Base-by-base conservation (phyloP, 2,888 invertebrate species). In the Smittia sp. region DNA sequence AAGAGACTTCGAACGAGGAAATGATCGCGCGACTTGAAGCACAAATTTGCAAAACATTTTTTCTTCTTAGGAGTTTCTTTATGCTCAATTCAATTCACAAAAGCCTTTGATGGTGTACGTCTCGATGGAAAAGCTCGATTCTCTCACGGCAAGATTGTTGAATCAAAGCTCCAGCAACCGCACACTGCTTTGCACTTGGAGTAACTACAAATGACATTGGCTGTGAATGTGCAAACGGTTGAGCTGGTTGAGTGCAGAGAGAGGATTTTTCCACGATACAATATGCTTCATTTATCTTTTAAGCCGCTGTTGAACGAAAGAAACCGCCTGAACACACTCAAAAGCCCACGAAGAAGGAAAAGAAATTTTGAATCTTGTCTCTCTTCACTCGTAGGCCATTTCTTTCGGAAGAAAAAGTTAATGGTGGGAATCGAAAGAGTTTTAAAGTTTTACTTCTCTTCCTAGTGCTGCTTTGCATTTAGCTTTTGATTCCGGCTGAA, bases 391-490 rank as follows among this genome's bases (percentile, higher is more conserved):
- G 25, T 13, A 72, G 62, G 54, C 24, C 27, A 62, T 70, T 70
- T 70, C 69, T 69, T 66, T 69, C 67, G 15, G 27, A 39, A 62
- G 32, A 62, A 72, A 69, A 52, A 69, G 69, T 54, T 22, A 69
- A 62, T 62, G 72, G 72, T 72, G 72, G 72, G 72, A 72, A 72
- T 41, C 22, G 58, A 38, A 62, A 72, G 32, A 72, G 62, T 62
- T 62, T 72, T 72, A 72, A 72, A 72, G 20, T 18, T 69, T 69
- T 69, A 58, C 18, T 69, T 62, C 72, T 72, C 72, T 72, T 72
- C 72, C 72, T 58, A 38, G 58, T 62, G 11, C 22, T 72, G 72
- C 72, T 72, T 72, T 72, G 72, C 72, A 72, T 72, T 72, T 72
- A 22, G 27, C 27, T 72, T 72, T 72, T 72, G 72, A 72, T 72